phyloP scores from a whole-genome alignment of 1,140 invertebrate species.

The fruit fly (Drosophila melanogaster) region Release_6_plus_ISO1_MT NT_037436.4:15451501-15452000 shows the following conservation, averaged over 20 bases:
- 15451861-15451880: slow-evolving; percentile 83
- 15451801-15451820: slow-evolving; percentile 83
- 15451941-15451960: too few relatives aligned
- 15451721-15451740: slow-evolving; percentile 1
- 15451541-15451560: slow-evolving; percentile 31
- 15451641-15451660: slow-evolving; percentile 74
- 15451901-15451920: slow-evolving; percentile 80
- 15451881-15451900: slow-evolving; percentile 81
- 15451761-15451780: slow-evolving; percentile 71
- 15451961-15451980: neutral
- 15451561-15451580: slow-evolving; percentile 70
- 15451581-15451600: slow-evolving; percentile 80
- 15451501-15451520: neutral
- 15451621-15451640: slow-evolving; percentile 82
- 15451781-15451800: slow-evolving; percentile 74
- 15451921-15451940: slow-evolving; percentile 50
- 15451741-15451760: slow-evolving; percentile 60
- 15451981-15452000: slow-evolving; percentile 11
- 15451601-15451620: slow-evolving; percentile 81
- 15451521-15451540: slow-evolving; percentile 18
- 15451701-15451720: slow-evolving; percentile 13
- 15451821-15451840: slow-evolving; percentile 62
- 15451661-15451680: slow-evolving; percentile 31
- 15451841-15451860: slow-evolving; percentile 81
- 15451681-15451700: slow-evolving; percentile 27